Percentiles rank a stretch among this genome's conserved stretches.
phyloP scores from a whole-genome alignment of 2,888 invertebrate genomes.

The Physocephala rufipes region DNA sequence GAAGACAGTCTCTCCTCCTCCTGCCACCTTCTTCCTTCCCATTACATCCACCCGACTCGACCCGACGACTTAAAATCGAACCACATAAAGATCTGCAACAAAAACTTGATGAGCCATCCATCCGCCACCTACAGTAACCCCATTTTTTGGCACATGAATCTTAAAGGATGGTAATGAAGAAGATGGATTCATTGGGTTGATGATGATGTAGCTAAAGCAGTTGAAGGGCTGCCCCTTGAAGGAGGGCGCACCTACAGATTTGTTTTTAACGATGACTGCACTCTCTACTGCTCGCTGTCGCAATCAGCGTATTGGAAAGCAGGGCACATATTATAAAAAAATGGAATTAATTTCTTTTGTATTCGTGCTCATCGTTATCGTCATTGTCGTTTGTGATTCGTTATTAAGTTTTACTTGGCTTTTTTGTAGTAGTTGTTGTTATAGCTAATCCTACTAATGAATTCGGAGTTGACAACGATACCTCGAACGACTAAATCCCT shows the following conservation, averaged over 20 bases:
- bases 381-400: constrained; percentile 39
- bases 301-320: constrained; percentile 41
- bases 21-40: constrained; percentile 30
- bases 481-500: too few relatives aligned
- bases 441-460: too few relatives aligned
- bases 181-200: not conserved
- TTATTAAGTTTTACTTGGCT: constrained; percentile 46
- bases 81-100: constrained; percentile 17
- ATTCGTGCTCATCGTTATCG: constrained; percentile 45
- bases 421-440: constrained; percentile 6
- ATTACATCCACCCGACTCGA: too few relatives aligned
- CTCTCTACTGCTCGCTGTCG: constrained; percentile 26
- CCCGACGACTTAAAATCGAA: constrained; percentile 14
- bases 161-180: too few relatives aligned
- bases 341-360: constrained; percentile 66
- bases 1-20: not conserved
- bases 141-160: not conserved
- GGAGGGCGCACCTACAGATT: not conserved
- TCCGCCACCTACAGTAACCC: not conserved
- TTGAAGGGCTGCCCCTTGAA: not conserved
- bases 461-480: too few relatives aligned
- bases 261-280: not conserved
- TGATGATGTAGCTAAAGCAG: not conserved
- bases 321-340: constrained; percentile 50
- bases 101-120: constrained; percentile 31